Base-by-base conservation (phyloP, 2,113 vertebrate species). In the Limanda limanda region DNA sequence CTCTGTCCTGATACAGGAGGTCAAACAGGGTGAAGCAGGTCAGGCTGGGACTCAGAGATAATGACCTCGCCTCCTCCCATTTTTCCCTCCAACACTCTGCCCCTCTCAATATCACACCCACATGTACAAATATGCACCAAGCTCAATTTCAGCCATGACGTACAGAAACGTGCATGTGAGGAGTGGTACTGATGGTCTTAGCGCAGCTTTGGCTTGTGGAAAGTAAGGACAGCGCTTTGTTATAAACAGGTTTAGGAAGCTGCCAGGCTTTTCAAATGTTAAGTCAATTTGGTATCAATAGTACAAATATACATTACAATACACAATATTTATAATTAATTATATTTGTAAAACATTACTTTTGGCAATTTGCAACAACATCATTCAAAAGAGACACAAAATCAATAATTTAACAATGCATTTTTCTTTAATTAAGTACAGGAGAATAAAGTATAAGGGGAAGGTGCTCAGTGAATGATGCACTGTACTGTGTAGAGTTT, bases 11-110 rank as follows among this genome's bases (percentile, higher is more conserved):
- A 86, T 87, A 85, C 66, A 60, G 61, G 82, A 84, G 91, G 87
- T 87, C 85, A 62, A 15, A 23, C 24, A 73, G 75, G 65, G 78
- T 74, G 59, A 82, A 35, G 66, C 14, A 37, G 51, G 60, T 54
- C 77, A 47, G 82, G 61, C 88, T 93, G 94, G 76, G 31, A 64
- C 27, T 27, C 1, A 1, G 45, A 93, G 93, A 94, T 95, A 94
- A 88, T 52, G 76, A 20, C 63, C 45, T 5, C 24, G 62, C 27
- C 79, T 71, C 75, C 63, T 51, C 57, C 70, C 61, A 27, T n/a
- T 58, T 65, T 24, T 61, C 35, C 31, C 63, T n/a, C 65, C 61
- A 9, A 21, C 31, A 35, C 9, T 24, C 52, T 73, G 61, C 69
- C 72, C 73, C 76, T 82, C 23, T 81, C 69, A 55, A 42, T 57